phyloP scores from a whole-genome alignment of 1,140 invertebrate species.

The Meloidogyne hapla region DNA sequence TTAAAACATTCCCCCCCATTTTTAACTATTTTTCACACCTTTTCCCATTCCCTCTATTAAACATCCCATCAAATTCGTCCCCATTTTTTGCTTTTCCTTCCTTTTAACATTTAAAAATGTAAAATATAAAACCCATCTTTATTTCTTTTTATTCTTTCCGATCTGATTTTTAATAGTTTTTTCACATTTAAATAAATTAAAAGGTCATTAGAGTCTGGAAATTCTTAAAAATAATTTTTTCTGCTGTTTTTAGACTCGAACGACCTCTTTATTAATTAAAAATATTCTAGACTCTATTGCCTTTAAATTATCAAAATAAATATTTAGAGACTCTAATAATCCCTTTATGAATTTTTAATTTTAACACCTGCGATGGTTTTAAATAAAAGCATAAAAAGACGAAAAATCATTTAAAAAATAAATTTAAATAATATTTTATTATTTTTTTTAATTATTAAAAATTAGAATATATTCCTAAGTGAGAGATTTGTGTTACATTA shows the following conservation, averaged over 20 bases:
- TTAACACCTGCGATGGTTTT: no score
- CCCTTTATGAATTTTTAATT: no score
- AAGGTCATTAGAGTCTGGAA: neutral
- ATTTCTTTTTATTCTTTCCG: neutral
- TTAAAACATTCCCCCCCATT: neutral
- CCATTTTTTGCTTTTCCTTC: neutral
- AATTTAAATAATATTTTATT: no score
- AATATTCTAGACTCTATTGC: no score
- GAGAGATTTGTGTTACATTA: no score
- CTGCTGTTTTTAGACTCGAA: neutral
- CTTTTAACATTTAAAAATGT: conserved; percentile 23
- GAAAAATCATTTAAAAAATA: no score
- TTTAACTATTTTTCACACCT: neutral
- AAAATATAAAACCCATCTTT: neutral
- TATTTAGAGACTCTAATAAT: no score
- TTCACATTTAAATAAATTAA: neutral
- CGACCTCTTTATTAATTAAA: no score
- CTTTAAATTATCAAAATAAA: no score
- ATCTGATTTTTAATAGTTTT: neutral
- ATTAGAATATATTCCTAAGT: no score
- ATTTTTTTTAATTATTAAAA: no score
- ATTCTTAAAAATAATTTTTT: neutral
- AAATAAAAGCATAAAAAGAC: no score
- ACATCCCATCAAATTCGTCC: conserved; percentile 5
- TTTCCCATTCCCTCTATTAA: neutral